Evolutionary conservation across 2,797 vertebrate species (phyloP).

Genomic region (Acrocephalus scirpaceus): DNA sequence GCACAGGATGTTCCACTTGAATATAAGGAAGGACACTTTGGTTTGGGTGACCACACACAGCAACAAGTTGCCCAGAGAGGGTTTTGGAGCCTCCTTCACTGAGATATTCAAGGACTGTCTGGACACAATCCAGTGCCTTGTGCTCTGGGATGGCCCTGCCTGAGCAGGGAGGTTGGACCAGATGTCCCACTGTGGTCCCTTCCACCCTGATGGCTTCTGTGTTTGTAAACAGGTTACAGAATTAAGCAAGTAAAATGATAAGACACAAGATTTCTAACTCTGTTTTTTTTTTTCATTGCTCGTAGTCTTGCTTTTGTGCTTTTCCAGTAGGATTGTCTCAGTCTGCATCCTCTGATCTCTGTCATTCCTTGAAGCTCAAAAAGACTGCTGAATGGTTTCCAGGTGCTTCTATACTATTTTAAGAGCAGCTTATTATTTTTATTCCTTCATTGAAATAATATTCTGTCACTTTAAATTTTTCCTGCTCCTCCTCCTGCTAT

Average conservation of each 20-base stretch:
- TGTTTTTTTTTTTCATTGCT: background rate
- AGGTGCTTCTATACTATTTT: background rate
- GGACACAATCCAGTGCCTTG: rapidly evolving
- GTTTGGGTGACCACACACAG: background rate
- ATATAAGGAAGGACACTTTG: no score
- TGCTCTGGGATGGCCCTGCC: background rate
- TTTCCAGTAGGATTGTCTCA: background rate
- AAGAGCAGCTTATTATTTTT: background rate
- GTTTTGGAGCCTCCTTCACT: background rate
- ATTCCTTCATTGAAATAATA: background rate
- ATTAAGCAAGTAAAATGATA: background rate
- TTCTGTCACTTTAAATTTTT: background rate
- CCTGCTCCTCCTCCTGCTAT: background rate
- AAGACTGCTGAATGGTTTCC: background rate
- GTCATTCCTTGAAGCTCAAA: background rate
- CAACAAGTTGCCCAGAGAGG: background rate
- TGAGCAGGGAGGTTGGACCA: background rate
- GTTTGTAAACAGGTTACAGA: background rate
- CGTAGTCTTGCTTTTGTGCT: background rate
- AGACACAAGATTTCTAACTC: background rate
- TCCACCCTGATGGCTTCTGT: background rate
- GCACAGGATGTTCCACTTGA: no score
- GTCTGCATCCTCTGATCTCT: background rate
- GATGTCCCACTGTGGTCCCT: background rate
- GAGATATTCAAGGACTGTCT: no score